Conservation (phyloP, 2,113 vertebrate species). For the Synodontis membranacea region DNA sequence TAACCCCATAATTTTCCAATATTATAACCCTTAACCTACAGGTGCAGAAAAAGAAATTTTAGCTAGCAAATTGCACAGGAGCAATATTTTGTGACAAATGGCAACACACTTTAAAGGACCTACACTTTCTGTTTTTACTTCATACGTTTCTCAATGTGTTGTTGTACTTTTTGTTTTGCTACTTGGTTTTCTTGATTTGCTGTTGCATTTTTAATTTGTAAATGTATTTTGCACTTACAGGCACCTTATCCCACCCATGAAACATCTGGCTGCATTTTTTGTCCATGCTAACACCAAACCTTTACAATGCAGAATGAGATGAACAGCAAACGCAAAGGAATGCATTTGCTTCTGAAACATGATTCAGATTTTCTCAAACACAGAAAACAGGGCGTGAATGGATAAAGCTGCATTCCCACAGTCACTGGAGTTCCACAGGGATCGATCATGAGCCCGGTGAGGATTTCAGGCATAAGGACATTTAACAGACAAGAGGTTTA, state of each 20-base stretch:
- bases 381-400: conserved; percentile 52
- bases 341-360: conserved; percentile 28
- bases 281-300: not conserved
- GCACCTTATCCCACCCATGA: not conserved
- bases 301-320: not conserved
- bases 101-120: too few relatives aligned
- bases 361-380: conserved; percentile 10
- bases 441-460: conserved; percentile 42
- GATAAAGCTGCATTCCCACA: conserved; percentile 42
- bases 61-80: too few relatives aligned
- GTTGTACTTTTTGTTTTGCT: not conserved
- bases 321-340: conserved; percentile 19
- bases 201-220: not conserved
- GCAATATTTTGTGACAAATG: too few relatives aligned
- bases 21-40: too few relatives aligned
- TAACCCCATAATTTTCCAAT: too few relatives aligned
- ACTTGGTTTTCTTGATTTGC: not conserved
- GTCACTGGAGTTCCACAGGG: conserved; percentile 37
- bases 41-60: too few relatives aligned
- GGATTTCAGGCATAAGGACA: not conserved
- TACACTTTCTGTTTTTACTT: not conserved
- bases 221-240: not conserved
- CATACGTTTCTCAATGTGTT: not conserved
- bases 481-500: conserved; percentile 7
- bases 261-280: not conserved